Evolutionary conservation across 2,113 vertebrate species (phyloP).

Genomic region (Leuciscus idus): DNA sequence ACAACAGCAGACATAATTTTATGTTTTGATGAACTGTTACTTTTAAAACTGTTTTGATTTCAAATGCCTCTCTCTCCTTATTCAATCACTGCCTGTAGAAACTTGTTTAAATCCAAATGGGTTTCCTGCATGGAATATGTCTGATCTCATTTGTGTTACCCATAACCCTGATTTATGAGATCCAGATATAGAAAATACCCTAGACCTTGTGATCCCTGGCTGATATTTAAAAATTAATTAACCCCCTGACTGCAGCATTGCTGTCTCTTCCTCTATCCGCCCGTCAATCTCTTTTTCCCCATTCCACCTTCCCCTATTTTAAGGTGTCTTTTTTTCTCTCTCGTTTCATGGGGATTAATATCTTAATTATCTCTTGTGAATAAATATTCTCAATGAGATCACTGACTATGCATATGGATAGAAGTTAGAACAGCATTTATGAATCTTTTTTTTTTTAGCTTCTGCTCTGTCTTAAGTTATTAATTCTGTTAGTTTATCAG

Average conservation of each 20-base stretch:
- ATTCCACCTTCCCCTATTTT: constrained; percentile 47
- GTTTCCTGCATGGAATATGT: constrained; percentile 60
- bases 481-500: background rate
- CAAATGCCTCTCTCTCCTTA: constrained; percentile 59
- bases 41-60: constrained; percentile 69
- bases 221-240: constrained; percentile 79
- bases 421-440: background rate
- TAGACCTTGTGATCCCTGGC: constrained; percentile 56
- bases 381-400: constrained; percentile 17
- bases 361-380: constrained; percentile 36
- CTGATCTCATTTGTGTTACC: constrained; percentile 61
- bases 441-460: background rate
- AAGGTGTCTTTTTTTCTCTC: background rate
- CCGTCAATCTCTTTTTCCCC: constrained; percentile 62
- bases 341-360: constrained; percentile 23
- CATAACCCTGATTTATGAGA: constrained; percentile 57
- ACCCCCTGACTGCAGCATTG: constrained; percentile 67
- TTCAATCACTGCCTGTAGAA: constrained; percentile 63
- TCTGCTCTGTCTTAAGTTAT: background rate
- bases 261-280: constrained; percentile 43
- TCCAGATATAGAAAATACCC: constrained; percentile 69
- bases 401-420: constrained; percentile 1
- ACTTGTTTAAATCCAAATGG: constrained; percentile 67
- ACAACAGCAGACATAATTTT: background rate
- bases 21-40: constrained; percentile 33